A percentile compares a stretch with the other conserved stretches of the same genome.
Evolutionary conservation across 2,797 vertebrate species (phyloP).

Genomic region (Lerista edwardsae): DNA sequence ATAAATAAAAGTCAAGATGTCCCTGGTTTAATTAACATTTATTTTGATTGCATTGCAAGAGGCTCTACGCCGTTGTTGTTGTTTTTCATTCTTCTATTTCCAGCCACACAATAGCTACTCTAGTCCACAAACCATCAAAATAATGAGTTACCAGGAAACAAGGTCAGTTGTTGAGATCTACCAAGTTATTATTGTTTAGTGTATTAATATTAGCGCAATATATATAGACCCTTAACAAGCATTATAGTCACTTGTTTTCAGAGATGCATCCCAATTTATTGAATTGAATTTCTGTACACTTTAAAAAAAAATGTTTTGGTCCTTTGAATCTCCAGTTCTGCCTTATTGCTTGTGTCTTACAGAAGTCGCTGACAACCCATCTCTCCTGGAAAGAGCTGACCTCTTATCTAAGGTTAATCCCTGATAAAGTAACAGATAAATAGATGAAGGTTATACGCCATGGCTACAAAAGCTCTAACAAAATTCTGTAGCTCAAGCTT

Average conservation of each 20-base stretch:
- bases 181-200: not conserved
- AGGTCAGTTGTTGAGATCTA: not conserved
- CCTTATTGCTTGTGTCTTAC: not conserved
- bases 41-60: not conserved
- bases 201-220: not conserved
- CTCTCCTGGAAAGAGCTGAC: slow-evolving; percentile 27
- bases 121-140: not conserved
- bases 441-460: not conserved
- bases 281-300: not conserved
- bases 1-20: not conserved
- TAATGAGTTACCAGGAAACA: slow-evolving; percentile 1
- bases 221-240: not conserved
- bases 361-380: not conserved
- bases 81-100: not conserved
- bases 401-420: not conserved
- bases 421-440: slow-evolving; percentile 9
- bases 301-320: not conserved
- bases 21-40: not conserved
- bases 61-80: not conserved
- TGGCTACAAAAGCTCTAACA: not conserved
- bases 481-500: not conserved
- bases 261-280: not conserved
- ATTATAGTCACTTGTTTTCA: not conserved
- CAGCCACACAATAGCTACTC: not conserved
- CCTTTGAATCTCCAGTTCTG: not conserved